Evolutionary conservation across 1,140 invertebrate species (phyloP), one percentile per base, ranked within the genome.

Genomic region (Drosophila pandora): DNA sequence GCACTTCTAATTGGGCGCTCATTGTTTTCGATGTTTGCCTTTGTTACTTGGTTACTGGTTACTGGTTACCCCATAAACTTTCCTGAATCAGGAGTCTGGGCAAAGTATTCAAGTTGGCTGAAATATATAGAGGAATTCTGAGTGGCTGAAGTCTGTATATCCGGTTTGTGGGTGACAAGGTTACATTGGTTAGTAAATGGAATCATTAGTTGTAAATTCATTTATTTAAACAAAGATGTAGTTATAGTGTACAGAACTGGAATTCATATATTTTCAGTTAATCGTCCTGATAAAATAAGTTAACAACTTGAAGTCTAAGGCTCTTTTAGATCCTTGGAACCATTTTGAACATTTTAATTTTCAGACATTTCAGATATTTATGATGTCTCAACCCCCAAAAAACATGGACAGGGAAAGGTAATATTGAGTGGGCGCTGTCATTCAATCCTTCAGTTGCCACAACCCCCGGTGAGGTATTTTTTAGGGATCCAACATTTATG

Each of bases 401-500:
- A 23, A 8, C 25, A 67, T 43, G 10, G 34, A 9, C 50, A n/a
- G 43, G 32, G 12, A 43, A 22, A 65, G 43, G 13, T 39, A n/a
- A 41, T 34, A 65, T 75, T 65, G 60, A 65, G 53, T 56, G 71
- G 52, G 43, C 28, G 59, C 37, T 65, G 52, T 39, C 70, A 74
- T 74, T 74, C 39, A 74, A 64, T 74, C 60, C 61, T 64, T 55
- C 37, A 45, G n/a, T 25, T 17, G 59, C 57, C 58, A 28, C 68
- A 54, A 49, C 57, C 50, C 56, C 52, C 32, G 9, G 52, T 30
- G 69, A 73, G 59, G 37, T 61, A 53, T 48, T 49, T 62, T 43
- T 74, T 74, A 65, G 53, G 28, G 61, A 43, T 63, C 59, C 63
- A 82, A 88, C 83, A 87, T 87, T 78, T 88, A 87, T 87, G 83